Conservation (phyloP, 1,140 invertebrate genomes). For the Musca vetustissima region DNA sequence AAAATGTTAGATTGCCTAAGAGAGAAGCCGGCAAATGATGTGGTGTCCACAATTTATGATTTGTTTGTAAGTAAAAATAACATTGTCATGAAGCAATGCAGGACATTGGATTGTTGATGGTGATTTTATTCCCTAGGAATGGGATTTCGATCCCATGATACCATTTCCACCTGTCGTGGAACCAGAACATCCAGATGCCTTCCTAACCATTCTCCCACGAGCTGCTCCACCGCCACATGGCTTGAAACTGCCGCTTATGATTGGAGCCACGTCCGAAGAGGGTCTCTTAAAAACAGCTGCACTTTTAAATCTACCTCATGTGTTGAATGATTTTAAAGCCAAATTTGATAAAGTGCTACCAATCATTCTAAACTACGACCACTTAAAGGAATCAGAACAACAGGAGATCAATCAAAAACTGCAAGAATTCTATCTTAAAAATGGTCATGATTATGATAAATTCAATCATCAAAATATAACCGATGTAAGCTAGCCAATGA, state of each 20-base stretch:
- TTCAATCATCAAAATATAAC: slow-evolving; percentile 58
- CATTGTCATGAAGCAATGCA: no score
- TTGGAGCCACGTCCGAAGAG: slow-evolving; percentile 68
- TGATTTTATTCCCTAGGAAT: slow-evolving; percentile 57
- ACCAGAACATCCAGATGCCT: slow-evolving; percentile 65
- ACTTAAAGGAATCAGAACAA: slow-evolving; percentile 57
- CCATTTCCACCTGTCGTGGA: slow-evolving; percentile 73
- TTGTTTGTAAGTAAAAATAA: slow-evolving; percentile 70
- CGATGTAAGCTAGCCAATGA: slow-evolving; percentile 57
- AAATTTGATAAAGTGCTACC: slow-evolving; percentile 63
- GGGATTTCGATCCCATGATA: slow-evolving; percentile 72
- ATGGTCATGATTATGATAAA: slow-evolving; percentile 55
- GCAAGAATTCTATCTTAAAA: slow-evolving; percentile 63
- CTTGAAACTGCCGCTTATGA: slow-evolving; percentile 66
- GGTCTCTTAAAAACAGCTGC: slow-evolving; percentile 66
- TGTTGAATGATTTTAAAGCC: slow-evolving; percentile 60
- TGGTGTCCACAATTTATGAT: slow-evolving; percentile 63
- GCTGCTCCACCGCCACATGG: slow-evolving; percentile 57
- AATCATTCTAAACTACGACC: slow-evolving; percentile 63
- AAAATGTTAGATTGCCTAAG: slow-evolving; percentile 64
- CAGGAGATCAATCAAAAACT: slow-evolving; percentile 60
- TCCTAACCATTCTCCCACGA: slow-evolving; percentile 63
- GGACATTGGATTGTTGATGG: background rate
- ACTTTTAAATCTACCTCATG: slow-evolving; percentile 45
- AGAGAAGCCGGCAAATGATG: slow-evolving; percentile 60